Evolutionary conservation across 2,888 invertebrate species (phyloP).

Genomic region (Synergus umbraculus): DNA sequence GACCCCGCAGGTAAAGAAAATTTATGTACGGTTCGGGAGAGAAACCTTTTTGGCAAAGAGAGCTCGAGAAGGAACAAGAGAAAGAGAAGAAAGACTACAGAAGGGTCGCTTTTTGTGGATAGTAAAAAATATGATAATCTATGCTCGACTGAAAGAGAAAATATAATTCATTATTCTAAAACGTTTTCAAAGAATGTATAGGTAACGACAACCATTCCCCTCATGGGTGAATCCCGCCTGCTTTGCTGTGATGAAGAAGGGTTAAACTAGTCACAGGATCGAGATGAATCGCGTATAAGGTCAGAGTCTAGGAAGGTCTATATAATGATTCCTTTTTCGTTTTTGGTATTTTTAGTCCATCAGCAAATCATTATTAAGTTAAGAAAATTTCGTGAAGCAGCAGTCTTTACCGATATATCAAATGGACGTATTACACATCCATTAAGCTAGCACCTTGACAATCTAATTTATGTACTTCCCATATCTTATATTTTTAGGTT

Average conservation of each 20-base stretch:
- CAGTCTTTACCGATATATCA: no score
- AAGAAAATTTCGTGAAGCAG: background rate
- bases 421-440: no score
- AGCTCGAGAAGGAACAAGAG: constrained; percentile 49
- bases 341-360: background rate
- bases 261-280: constrained; percentile 59
- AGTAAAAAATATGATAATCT: constrained; percentile 77
- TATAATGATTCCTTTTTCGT: background rate
- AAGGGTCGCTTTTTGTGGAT: constrained; percentile 68
- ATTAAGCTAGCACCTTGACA: no score
- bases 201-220: constrained; percentile 68
- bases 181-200: constrained; percentile 65
- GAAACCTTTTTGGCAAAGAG: constrained; percentile 53
- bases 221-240: constrained; percentile 72
- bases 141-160: constrained; percentile 76
- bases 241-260: constrained; percentile 64
- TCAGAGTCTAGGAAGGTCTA: background rate
- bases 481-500: no score
- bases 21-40: constrained; percentile 55
- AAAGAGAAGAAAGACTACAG: constrained; percentile 32
- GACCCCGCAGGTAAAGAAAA: constrained; percentile 65
- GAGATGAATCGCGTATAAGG: background rate
- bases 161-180: constrained; percentile 75
- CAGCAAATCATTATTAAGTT: background rate
- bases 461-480: no score